Evolutionary conservation across 1,140 invertebrate species (phyloP), one percentile per base, ranked within the genome.

Genomic region (Cotesia typhae): DNA sequence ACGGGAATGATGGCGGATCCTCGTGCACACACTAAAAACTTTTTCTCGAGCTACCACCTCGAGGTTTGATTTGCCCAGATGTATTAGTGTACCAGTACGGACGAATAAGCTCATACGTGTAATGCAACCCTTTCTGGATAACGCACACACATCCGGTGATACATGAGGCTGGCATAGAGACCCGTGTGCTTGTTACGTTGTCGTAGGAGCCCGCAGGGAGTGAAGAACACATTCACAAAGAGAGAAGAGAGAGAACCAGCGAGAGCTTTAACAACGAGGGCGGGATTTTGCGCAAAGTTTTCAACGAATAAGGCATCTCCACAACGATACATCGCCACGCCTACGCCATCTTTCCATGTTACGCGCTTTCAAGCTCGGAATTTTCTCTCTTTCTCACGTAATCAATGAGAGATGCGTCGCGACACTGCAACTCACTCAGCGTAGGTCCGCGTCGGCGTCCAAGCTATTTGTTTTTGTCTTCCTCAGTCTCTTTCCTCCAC

Each of bases 281-380:
- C 85, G 86, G 86, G 85, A 82, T 86, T 87, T 87, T 84, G 83
- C 84, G 78, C 83, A 81, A 85, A 87, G 83, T 86, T 87, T 87
- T 85, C 85, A 87, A 86, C 86, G 86, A 87, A 86, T 87, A 86
- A 86, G 85, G 84, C 82, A 80, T 78, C 80, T 80, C 78, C 79
- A 82, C 79, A 82, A 79, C 79, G 80, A 83, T 78, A 79, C 83
- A 75, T 82, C 80, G 84, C 86, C 85, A 85, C 85, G 85, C 85
- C 85, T 85, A 86, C 84, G 77, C 79, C 79, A 83, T 80, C 84
- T 84, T 84, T 82, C 78, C 75, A 80, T 80, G 79, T 69, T 72
- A 57, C 72, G 47, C 38, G 64, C 47, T 35, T 52, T 76, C 76
- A 63, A 79, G 64, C 70, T 74, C 79, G 77, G 76, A 83, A 83